Evolutionary conservation across 2,113 vertebrate genomes (phyloP).

Genomic region (Vidua chalybeata): DNA sequence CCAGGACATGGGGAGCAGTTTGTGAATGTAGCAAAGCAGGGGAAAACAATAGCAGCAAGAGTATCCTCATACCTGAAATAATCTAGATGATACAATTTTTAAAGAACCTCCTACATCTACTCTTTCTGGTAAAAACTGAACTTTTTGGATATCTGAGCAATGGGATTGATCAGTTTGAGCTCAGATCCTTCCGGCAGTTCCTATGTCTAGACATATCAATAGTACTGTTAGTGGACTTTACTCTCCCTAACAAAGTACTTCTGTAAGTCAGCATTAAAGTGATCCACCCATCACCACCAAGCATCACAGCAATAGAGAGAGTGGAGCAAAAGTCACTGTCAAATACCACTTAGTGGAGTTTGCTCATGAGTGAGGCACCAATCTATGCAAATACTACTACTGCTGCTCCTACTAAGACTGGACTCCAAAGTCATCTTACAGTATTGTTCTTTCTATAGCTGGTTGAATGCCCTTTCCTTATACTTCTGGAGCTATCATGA

Average conservation of each 20-base stretch:
- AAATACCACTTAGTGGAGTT: background rate
- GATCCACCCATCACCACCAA: background rate
- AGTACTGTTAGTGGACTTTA: background rate
- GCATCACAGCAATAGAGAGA: background rate
- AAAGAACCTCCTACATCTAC: background rate
- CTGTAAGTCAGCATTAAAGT: background rate
- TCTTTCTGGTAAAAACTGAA: background rate
- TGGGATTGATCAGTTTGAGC: background rate
- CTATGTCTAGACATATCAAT: background rate
- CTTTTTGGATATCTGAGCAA: background rate
- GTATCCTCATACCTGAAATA: background rate
- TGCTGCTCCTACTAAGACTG: background rate
- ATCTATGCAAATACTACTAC: background rate
- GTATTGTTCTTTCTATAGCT: background rate
- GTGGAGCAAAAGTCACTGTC: background rate
- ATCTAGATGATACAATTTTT: background rate
- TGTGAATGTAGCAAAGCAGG: background rate
- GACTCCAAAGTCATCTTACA: background rate
- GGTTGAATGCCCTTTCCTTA: background rate
- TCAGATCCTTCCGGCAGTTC: background rate
- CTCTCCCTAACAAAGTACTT: background rate
- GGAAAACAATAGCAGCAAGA: background rate
- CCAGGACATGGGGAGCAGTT: accelerated
- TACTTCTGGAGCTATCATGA: background rate
- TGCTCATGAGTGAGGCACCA: background rate